A percentile compares a stretch with the other conserved stretches of the same genome.
Evolutionary conservation across 2,797 vertebrate genomes (phyloP).

Genomic region (Spinus pinus): DNA sequence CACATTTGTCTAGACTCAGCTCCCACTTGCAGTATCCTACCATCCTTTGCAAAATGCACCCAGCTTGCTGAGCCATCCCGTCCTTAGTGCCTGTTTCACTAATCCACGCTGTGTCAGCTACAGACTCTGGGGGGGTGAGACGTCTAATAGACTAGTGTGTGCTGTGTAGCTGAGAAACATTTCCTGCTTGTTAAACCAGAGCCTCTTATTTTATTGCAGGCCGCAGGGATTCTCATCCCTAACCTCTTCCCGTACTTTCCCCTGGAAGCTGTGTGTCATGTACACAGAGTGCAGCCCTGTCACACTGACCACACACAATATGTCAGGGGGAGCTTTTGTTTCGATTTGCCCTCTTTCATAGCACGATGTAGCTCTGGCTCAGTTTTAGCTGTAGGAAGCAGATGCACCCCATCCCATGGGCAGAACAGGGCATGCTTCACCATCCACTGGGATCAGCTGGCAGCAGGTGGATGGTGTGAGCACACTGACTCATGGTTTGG

Average conservation of each 20-base stretch:
- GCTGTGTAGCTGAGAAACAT: background rate
- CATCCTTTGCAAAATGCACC: background rate
- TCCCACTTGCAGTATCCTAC: background rate
- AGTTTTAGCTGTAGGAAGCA: background rate
- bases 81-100: background rate
- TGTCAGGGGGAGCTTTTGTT: background rate
- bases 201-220: background rate
- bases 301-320: background rate
- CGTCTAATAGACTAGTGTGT: accelerated
- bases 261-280: background rate
- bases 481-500: background rate
- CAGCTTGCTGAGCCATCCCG: background rate
- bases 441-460: accelerated
- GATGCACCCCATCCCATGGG: background rate
- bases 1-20: background rate
- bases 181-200: background rate
- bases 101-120: background rate
- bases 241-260: background rate
- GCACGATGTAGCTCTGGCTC: background rate
- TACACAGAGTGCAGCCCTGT: accelerated
- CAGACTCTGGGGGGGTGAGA: background rate
- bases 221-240: background rate
- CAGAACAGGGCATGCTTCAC: background rate
- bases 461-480: accelerated
- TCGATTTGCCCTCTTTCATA: background rate